Base-by-base conservation (phyloP, 30 jellyfish, hydroid and myxozoan species). In the Aurelia aurita complex sp. Pacific region DNA sequence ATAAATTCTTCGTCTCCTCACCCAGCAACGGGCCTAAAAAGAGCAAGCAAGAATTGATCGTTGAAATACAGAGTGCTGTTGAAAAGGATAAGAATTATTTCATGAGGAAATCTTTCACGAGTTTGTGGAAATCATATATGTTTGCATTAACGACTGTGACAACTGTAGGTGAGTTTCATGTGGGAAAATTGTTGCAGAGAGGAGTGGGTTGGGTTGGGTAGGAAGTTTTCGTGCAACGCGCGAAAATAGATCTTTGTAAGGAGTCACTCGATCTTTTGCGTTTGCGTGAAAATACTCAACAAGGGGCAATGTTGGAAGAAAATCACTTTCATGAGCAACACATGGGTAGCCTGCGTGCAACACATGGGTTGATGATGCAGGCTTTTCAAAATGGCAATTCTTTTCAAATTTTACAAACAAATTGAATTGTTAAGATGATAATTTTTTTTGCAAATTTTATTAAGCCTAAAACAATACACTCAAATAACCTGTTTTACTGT, bases 81-180 rank as follows among this genome's bases (percentile, higher is more conserved):
- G 80, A 54, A 13, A 38, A 86, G 17, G 95, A 86, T 23, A 43
- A 76, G 40, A 69, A 19, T 0, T 29, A 10, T 13, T 23, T 35
- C 2, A 76, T 53, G 61, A 67, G 43, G 46, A 36, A 55, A 4
- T 86, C 74, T 13, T 86, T 86, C 67, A 14, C 71, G 23, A 86
- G 89, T 40, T 51, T 86, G 51, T 86, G 81, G 85, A 86, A 86
- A 69, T 52, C 88, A 9, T 86, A 86, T 55, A 64, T 86, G 81
- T 86, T 86, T 76, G 57, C 95, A 11, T 38, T 86, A 23, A 86
- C 95, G 16, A 46, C 95, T 14, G 77, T 86, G 0, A 76, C 95
- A 51, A 86, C 95, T 12, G 85, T 86, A 52, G 95, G 95, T 86
- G n/a, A 71, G 83, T 50, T 5, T 46, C 57, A 5, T 38, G 13